These are phyloP conservation scores for Bubo bubo DNA, from an alignment of 2,113 vertebrate genomes.

Conservation along the genomic window DNA sequence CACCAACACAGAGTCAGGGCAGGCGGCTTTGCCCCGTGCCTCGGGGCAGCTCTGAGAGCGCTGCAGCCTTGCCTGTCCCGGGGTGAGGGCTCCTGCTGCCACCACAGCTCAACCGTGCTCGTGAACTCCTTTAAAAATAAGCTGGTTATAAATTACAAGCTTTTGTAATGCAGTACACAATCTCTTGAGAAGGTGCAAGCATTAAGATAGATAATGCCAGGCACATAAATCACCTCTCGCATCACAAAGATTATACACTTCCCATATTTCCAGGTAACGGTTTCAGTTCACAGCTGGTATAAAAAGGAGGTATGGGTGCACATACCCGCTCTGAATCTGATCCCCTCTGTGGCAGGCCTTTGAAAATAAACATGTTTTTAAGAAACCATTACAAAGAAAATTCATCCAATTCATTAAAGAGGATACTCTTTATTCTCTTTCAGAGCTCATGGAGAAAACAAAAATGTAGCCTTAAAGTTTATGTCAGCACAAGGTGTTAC, in stretches of 20 bases:
- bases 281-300: not conserved
- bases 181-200: not conserved
- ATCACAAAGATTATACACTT: not conserved
- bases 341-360: not conserved
- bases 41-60: not conserved
- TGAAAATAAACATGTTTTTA: not conserved
- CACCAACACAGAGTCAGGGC: not conserved
- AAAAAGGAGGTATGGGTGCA: not conserved
- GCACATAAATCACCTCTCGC: not conserved
- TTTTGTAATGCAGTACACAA: not conserved
- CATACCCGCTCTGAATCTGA: not conserved
- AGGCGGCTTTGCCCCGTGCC: not conserved
- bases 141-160: not conserved
- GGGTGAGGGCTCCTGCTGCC: not conserved
- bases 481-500: not conserved
- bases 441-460: not conserved
- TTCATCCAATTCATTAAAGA: not conserved
- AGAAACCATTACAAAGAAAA: not conserved
- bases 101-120: not conserved
- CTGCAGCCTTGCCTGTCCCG: not conserved
- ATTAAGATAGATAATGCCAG: not conserved
- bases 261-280: rapidly evolving
- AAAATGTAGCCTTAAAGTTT: not conserved
- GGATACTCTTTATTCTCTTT: not conserved
- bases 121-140: not conserved